Evolutionary conservation across 2,797 vertebrate genomes (phyloP).

Genomic region (Gallinago nigripennis): DNA sequence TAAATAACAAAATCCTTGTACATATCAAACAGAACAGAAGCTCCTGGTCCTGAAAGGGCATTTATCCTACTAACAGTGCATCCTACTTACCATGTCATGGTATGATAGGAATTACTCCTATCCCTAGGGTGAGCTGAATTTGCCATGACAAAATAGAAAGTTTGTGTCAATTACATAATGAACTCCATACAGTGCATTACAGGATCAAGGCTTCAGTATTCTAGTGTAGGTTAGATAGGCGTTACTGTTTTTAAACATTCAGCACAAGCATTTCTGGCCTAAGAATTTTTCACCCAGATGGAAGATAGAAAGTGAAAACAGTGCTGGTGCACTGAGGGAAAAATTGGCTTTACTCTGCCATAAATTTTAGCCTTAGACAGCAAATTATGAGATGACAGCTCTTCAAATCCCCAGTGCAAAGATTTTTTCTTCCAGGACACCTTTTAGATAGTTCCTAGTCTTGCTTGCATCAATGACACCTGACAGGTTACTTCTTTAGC

Average conservation of each 20-base stretch:
- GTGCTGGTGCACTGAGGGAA: neutral
- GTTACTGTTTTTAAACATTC: neutral
- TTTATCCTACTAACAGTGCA: neutral
- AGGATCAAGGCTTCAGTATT: neutral
- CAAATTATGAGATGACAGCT: neutral
- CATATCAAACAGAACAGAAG: neutral
- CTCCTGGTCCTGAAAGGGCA: neutral
- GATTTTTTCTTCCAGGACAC: neutral
- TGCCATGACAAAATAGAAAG: neutral
- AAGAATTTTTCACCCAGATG: neutral
- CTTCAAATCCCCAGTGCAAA: neutral
- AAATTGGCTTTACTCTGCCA: neutral
- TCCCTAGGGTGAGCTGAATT: neutral
- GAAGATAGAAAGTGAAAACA: neutral
- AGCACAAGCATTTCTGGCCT: neutral
- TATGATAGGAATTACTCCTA: neutral
- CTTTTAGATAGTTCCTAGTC: neutral
- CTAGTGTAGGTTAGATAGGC: neutral
- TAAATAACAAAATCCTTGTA: neutral
- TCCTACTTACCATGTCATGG: neutral
- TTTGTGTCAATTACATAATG: neutral
- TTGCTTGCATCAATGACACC: neutral
- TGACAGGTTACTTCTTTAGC: neutral
- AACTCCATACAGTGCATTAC: neutral
- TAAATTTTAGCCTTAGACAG: neutral